These are phyloP conservation scores for Gymnobelideus leadbeateri DNA, from an alignment of 2,113 vertebrate genomes.

Conservation along the genomic window DNA sequence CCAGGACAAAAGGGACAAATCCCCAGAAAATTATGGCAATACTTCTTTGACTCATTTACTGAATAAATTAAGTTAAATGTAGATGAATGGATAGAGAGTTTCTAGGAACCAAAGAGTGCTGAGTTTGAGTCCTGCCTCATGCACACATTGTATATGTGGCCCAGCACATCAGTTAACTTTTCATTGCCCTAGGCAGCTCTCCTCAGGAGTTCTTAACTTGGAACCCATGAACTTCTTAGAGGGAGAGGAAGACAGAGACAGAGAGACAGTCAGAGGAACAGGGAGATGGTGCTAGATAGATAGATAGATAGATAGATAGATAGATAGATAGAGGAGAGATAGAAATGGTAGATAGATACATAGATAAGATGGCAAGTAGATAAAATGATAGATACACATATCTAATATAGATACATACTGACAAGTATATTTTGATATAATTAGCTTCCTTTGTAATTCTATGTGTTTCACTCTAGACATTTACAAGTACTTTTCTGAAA, in stretches of 20 bases:
- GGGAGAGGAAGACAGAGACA: background rate
- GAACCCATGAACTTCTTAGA: background rate
- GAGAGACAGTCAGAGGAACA: background rate
- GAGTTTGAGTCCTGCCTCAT: background rate
- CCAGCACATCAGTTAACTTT: background rate
- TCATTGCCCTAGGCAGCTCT: background rate
- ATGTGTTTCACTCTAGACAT: background rate
- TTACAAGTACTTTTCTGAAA: background rate
- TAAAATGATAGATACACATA: background rate
- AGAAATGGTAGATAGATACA: too few relatives aligned
- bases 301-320: too few relatives aligned
- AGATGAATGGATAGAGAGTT: background rate
- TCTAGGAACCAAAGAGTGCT: constrained; percentile 12
- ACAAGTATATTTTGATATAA: background rate
- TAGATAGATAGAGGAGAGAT: too few relatives aligned
- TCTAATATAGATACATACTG: background rate
- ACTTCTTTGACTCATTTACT: background rate
- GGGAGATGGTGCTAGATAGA: too few relatives aligned
- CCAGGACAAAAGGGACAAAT: constrained; percentile 23
- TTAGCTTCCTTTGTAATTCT: background rate
- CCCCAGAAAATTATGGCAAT: background rate
- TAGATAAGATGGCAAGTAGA: too few relatives aligned
- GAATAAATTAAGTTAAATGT: constrained; percentile 7
- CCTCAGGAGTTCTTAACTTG: background rate
- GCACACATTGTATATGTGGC: background rate